Percentiles rank a stretch among this genome's conserved stretches.
Conservation (phyloP, 2,113 vertebrate species). For the Synodontis membranacea region DNA sequence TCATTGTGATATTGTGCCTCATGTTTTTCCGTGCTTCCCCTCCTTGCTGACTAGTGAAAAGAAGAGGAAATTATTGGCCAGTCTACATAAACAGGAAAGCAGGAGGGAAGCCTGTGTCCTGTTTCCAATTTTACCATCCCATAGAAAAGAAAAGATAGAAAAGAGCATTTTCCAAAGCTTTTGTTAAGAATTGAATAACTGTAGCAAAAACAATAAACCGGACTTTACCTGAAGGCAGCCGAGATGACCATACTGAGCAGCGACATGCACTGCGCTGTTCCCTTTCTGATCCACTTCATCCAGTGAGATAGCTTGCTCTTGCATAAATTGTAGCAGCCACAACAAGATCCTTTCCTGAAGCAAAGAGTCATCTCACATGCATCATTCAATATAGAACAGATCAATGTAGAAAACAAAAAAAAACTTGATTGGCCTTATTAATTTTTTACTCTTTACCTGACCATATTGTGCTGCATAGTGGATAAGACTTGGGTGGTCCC, state of each 20-base stretch:
- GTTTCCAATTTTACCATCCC: slow-evolving; percentile 20
- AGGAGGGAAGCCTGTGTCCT: slow-evolving; percentile 42
- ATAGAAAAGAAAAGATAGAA: background rate
- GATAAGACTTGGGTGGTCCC: slow-evolving; percentile 94
- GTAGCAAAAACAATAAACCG: background rate
- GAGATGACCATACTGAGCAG: slow-evolving; percentile 90
- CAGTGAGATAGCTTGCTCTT: slow-evolving; percentile 95
- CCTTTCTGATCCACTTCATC: slow-evolving; percentile 93
- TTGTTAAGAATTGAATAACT: background rate
- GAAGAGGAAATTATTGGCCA: slow-evolving; percentile 18
- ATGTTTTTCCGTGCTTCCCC: slow-evolving; percentile 59
- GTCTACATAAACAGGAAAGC: slow-evolving; percentile 47
- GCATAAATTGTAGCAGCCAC: slow-evolving; percentile 99
- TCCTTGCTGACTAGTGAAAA: slow-evolving; percentile 58
- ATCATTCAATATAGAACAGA: too few species aligned
- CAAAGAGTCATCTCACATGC: background rate
- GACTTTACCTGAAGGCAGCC: slow-evolving; percentile 89
- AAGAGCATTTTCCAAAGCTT: background rate
- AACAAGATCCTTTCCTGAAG: slow-evolving; percentile 91
- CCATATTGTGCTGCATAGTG: slow-evolving; percentile 93
- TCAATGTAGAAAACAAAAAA: background rate
- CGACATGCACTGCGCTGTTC: slow-evolving; percentile 91
- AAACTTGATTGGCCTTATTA: background rate
- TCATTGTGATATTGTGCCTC: slow-evolving; percentile 19
- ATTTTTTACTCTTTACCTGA: slow-evolving; percentile 77